Evolutionary conservation across 2,113 vertebrate genomes (phyloP).

Genomic region (Triplophysa rosa): DNA sequence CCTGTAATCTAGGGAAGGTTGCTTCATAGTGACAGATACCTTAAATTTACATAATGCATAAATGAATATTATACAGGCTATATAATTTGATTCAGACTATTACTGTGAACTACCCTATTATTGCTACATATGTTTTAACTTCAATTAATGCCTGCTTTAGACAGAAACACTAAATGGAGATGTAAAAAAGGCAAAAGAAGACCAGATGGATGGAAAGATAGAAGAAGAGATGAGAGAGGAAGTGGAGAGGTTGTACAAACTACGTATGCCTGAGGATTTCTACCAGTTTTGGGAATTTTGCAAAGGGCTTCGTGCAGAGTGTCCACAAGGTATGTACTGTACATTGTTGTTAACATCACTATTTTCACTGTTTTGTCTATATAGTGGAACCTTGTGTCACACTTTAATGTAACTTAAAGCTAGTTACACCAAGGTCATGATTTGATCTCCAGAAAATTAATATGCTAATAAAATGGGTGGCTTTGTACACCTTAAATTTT

Average conservation of each 20-base stretch:
- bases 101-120: background rate
- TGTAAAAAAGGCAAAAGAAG: conserved; percentile 24
- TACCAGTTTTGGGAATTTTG: conserved; percentile 95
- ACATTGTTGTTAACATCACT: background rate
- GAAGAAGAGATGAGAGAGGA: conserved; percentile 74
- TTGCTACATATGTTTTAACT: background rate
- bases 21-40: too few relatives aligned
- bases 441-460: too few relatives aligned
- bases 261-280: conserved; percentile 89
- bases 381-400: background rate
- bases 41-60: too few relatives aligned
- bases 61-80: too few relatives aligned
- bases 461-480: too few relatives aligned
- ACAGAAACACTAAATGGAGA: background rate
- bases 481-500: background rate
- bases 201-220: conserved; percentile 48
- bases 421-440: too few relatives aligned
- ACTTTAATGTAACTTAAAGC: too few relatives aligned
- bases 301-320: conserved; percentile 78
- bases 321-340: conserved; percentile 79
- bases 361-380: background rate
- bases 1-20: too few relatives aligned
- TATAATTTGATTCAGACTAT: too few relatives aligned
- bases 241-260: conserved; percentile 76
- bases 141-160: background rate